phyloP scores from a whole-genome alignment of 2,113 vertebrate genomes.

The Psilopsiagon aymara region DNA sequence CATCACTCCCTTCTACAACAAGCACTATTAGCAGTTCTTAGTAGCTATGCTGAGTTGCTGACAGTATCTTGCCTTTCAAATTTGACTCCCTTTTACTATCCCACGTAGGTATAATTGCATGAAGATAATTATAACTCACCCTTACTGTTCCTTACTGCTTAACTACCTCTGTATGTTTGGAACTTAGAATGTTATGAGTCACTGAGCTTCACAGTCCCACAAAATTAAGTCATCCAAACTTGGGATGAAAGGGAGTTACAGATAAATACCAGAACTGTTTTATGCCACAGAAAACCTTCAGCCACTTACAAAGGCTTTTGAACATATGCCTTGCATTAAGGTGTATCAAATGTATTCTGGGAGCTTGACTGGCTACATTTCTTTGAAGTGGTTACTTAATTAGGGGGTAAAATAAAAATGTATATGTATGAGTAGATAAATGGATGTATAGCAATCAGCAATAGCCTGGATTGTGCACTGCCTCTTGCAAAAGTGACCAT shows the following conservation, averaged over 20 bases:
- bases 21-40: not conserved
- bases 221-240: not conserved
- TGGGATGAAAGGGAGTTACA: not conserved
- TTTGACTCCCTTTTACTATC: not conserved
- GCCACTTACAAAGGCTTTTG: not conserved
- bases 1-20: not conserved
- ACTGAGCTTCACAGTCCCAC: accelerated
- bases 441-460: not conserved
- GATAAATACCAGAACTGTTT: not conserved
- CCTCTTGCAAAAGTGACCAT: not conserved
- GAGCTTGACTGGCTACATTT: not conserved
- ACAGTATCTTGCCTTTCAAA: not conserved
- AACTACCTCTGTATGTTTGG: not conserved
- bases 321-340: not conserved
- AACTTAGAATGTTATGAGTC: not conserved
- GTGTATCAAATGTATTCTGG: not conserved
- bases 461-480: not conserved
- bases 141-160: not conserved
- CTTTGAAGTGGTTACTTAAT: not conserved
- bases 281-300: not conserved
- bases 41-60: not conserved
- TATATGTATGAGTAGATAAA: not conserved
- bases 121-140: not conserved
- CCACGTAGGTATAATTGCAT: not conserved
- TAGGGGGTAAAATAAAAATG: not conserved